Base-by-base conservation (phyloP, 2,797 vertebrate genomes). In the Cetoscarus ocellatus region DNA sequence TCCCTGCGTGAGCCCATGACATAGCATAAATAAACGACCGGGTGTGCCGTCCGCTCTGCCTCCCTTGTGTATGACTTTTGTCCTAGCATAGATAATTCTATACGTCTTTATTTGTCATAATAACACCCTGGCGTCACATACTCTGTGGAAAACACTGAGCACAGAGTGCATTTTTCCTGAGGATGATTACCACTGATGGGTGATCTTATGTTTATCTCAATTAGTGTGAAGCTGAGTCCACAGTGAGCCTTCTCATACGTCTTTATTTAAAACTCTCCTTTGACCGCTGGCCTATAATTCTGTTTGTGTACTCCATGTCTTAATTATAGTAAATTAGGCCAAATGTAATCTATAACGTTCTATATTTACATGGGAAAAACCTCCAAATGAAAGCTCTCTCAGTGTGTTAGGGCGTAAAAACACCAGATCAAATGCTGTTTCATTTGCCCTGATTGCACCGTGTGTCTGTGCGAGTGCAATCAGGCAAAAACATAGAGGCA, bases 311-410 rank as follows among this genome's bases (percentile, higher is more conserved):
- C 39, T 50, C 67, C 67, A 61, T 50, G 51, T 79, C 53, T 67
- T 77, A 55, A 87, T 87, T 87, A 84, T 54, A 79, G 80, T 59
- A 35, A 76, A 53, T 70, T 69, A 77, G 55, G 61, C 58, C 48
- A 67, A 77, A 72, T 72, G 50, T 47, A 58, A 43, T 49, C 7
- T 45, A 27, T 42, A 64, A 54, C 49, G n/a, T 38, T 67, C 51
- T 61, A 55, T 71, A 54, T 19, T 38, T 52, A 39, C 17, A 55
- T 43, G 34, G 59, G 54, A 77, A 54, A 68, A 53, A 68, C 62
- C n/a, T 75, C 59, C 3, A 68, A 77, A 87, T 43, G 3, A 75
- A 50, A 0, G 65, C 65, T 70, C 53, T 74, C 48, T 72, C 43
- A 43, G 64, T 69, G 50, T 83, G 61, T 61, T 59, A 71, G 35